Evolutionary conservation across 1,140 invertebrate species (phyloP), one percentile per base, ranked within the genome.

Genomic region (Hesperophylax magnus): DNA sequence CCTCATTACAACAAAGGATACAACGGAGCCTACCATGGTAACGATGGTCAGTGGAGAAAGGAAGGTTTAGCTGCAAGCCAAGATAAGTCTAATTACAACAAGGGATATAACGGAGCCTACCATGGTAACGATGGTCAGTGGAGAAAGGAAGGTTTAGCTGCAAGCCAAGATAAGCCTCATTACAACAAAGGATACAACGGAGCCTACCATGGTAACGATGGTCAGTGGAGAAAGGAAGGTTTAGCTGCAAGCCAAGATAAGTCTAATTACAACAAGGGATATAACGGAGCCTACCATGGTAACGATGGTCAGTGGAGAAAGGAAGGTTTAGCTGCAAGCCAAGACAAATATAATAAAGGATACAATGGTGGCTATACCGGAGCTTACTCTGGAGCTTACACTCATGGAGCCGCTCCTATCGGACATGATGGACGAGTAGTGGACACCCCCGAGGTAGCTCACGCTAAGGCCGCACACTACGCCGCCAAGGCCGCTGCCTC

Each of bases 371-470:
- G 3, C 1, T 39, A 39, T 47, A 14, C 39, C 11, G 39, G 39
- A 47, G 39, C 39, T 47, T 47, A 47, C 39, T 14, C 39, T 2
- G 39, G 39, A 47, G 39, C 9, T 47, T 47, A 47, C 11, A 3
- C 39, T 14, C 39, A 47, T 47, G 87, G 87, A 87, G 86, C 86
- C 72, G 81, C 81, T 63, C 81, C 81, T 54, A 85, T 86, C 18
- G 88, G 87, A 31, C 77, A 79, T 60, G 78, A 82, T 75, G 88
- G 88, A 3, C 88, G 88, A 82, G 87, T 89, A 20, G 87, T 87
- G 63, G 88, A 89, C 71, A 89, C 88, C 67, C 88, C 89, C 76
- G 89, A 90, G 82, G 89, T 89, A 83, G 88, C 89, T 2, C 88
- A 89, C 81, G 89, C 89, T 65, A 88, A 88, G 78, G 88, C 88